These are phyloP conservation scores for Dendrocincla fuliginosa DNA, from an alignment of 2,797 vertebrate species.

Conservation along the genomic window DNA sequence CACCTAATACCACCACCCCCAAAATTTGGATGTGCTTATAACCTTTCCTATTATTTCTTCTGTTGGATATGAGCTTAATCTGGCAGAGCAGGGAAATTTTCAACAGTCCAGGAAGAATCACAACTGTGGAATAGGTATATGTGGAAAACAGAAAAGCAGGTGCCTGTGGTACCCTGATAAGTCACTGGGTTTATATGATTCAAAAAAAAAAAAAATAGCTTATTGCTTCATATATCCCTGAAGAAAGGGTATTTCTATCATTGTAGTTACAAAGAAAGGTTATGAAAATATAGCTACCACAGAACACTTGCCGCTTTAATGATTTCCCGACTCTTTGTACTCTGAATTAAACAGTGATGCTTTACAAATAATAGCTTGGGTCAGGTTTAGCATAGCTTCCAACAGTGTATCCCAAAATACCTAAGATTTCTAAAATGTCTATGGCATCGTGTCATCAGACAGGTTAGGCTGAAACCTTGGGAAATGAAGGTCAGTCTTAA, in stretches of 20 bases:
- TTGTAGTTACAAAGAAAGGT: not conserved
- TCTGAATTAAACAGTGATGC: not conserved
- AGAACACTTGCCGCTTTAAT: not conserved
- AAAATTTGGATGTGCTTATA: not conserved
- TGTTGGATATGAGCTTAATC: not conserved
- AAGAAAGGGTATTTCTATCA: not conserved
- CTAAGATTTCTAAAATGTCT: not conserved
- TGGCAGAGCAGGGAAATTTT: not conserved
- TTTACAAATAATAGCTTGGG: not conserved
- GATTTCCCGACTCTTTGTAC: not conserved
- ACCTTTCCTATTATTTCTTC: not conserved
- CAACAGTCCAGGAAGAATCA: not conserved
- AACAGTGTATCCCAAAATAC: not conserved
- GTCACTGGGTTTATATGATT: not conserved
- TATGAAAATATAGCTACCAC: not conserved
- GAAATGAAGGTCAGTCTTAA: not conserved
- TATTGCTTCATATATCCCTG: not conserved
- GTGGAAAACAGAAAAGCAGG: not conserved
- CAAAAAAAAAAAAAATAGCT: not conserved
- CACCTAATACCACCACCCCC: accelerated
- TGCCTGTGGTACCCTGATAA: not conserved
- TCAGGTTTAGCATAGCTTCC: not conserved
- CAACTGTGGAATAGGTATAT: not conserved
- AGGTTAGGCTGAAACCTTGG: not conserved
- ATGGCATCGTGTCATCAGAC: not conserved